Conservation (phyloP, 2,888 invertebrate genomes). For the Acanthosepion lycidas region DNA sequence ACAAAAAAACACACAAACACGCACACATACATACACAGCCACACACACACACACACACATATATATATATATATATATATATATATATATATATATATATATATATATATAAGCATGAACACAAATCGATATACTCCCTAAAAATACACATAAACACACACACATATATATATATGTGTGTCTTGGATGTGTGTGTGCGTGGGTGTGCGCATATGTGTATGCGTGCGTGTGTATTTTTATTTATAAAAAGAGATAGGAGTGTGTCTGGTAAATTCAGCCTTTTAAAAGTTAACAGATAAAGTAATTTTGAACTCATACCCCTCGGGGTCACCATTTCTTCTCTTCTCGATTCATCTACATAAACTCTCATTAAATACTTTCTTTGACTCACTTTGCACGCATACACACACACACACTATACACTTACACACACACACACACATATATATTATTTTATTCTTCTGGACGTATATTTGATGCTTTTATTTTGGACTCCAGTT, state of each 20-base stretch:
- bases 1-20: no score
- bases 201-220: background rate
- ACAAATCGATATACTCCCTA: no score
- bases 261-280: background rate
- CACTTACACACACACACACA: no score
- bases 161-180: background rate
- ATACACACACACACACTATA: no score
- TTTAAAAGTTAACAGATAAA: background rate
- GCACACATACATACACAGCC: no score
- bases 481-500: background rate
- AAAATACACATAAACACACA: fast-evolving
- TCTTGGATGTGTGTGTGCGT: background rate
- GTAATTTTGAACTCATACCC: background rate
- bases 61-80: no score
- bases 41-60: no score
- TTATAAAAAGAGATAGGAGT: background rate
- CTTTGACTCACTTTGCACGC: background rate
- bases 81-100: no score
- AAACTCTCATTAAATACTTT: constrained; percentile 17
- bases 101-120: no score
- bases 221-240: background rate
- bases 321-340: background rate
- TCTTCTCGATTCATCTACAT: background rate
- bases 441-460: background rate
- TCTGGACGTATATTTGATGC: background rate